Evolutionary conservation across 2,797 vertebrate species (phyloP).

Genomic region (Bryconaethiops microstoma): DNA sequence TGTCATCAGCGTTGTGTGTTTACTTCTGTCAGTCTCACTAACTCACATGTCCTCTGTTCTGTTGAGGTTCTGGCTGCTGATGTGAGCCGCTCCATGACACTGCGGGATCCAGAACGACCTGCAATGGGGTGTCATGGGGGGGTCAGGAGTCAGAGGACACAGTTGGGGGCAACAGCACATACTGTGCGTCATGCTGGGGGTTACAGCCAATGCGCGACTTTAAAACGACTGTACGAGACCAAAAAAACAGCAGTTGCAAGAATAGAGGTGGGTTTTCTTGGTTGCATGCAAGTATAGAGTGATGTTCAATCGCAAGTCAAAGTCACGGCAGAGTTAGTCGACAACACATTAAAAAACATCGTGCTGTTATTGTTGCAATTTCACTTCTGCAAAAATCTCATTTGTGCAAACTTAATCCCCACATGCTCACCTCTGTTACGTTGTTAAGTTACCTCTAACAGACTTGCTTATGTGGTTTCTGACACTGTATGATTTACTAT

Average conservation of each 20-base stretch:
- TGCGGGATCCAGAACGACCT: constrained; percentile 85
- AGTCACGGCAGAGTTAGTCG: constrained; percentile 37
- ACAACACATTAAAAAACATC: constrained; percentile 37
- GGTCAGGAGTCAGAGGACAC: constrained; percentile 58
- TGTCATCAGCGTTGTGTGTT: neutral
- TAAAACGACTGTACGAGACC: neutral
- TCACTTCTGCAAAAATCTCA: neutral
- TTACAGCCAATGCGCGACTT: constrained; percentile 16
- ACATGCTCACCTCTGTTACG: neutral
- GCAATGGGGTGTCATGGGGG: constrained; percentile 54
- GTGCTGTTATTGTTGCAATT: neutral
- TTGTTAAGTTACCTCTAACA: neutral
- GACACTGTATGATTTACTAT: neutral
- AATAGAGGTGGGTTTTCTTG: neutral
- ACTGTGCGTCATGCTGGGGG: constrained; percentile 69
- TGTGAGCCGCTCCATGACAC: constrained; percentile 78
- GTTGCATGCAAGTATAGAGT: constrained; percentile 16
- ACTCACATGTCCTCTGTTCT: constrained; percentile 83
- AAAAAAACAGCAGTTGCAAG: neutral
- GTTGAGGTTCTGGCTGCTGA: constrained; percentile 84
- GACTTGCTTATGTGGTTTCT: neutral
- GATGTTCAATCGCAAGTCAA: neutral
- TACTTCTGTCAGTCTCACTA: constrained; percentile 39
- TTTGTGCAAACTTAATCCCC: neutral
- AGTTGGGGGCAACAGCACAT: constrained; percentile 35